phyloP scores from a whole-genome alignment of 2,888 invertebrate species.

The Monoplex corrugatus region DNA sequence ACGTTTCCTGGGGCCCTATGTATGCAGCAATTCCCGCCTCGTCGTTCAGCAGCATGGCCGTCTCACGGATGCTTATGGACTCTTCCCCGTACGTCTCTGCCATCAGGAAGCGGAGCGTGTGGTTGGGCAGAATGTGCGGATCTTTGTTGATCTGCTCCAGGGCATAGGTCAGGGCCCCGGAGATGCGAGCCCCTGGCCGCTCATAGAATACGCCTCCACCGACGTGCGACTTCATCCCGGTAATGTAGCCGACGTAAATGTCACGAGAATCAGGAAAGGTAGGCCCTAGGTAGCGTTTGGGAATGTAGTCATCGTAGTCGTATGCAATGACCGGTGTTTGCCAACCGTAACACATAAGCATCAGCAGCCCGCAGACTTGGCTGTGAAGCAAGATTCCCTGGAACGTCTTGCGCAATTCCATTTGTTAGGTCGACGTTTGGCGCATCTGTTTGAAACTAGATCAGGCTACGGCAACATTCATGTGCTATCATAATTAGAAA shows the following conservation, averaged over 20 bases:
- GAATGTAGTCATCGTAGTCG: too few species aligned
- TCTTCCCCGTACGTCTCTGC: constrained; percentile 96
- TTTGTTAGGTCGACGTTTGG: too few species aligned
- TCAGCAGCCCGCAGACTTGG: too few species aligned
- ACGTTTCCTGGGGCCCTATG: constrained; percentile 93
- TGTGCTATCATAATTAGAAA: too few species aligned
- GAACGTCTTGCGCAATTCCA: too few species aligned
- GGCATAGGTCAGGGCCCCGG: constrained; percentile 93
- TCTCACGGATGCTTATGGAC: constrained; percentile 91
- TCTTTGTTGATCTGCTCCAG: constrained; percentile 87
- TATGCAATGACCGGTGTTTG: too few species aligned
- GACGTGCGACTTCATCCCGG: constrained; percentile 56
- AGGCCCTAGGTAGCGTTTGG: neutral
- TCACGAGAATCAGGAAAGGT: constrained; percentile 45
- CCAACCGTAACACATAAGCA: too few species aligned
- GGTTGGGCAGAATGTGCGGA: constrained; percentile 84
- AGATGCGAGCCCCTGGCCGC: constrained; percentile 88
- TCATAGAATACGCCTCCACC: constrained; percentile 84
- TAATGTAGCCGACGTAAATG: constrained; percentile 74
- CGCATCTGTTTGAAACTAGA: too few species aligned
- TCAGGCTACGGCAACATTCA: too few species aligned
- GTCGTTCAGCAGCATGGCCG: constrained; percentile 89
- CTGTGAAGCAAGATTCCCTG: too few species aligned
- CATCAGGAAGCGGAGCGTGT: constrained; percentile 89
- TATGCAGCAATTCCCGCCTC: constrained; percentile 91